Percentiles rank a stretch among this genome's conserved stretches.
Evolutionary conservation across 2,113 vertebrate species (phyloP).

Genomic region (Stigmatopora argus): DNA sequence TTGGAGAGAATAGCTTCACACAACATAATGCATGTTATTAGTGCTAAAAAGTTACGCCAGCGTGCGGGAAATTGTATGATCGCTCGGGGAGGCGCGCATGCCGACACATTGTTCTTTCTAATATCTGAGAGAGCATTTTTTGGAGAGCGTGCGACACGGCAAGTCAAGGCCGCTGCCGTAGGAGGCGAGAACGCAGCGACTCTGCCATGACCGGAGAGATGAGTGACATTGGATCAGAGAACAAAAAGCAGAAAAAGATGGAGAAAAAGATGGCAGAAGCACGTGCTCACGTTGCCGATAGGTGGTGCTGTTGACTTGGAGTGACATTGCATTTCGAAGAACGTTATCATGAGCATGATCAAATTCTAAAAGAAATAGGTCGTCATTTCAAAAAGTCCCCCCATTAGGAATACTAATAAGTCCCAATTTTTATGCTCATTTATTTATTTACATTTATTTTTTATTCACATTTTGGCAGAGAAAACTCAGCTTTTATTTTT

Average conservation of each 20-base stretch:
- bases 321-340: constrained; percentile 6
- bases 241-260: constrained; percentile 38
- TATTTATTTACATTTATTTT: no score
- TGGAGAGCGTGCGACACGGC: constrained; percentile 61
- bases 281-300: constrained; percentile 26
- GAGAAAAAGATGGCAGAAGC: not conserved
- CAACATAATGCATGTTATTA: no score
- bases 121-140: constrained; percentile 63
- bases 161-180: constrained; percentile 76
- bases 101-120: constrained; percentile 77
- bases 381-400: no score
- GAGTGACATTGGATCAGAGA: constrained; percentile 31
- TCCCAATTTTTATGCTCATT: no score
- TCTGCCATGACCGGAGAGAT: constrained; percentile 33
- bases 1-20: not conserved
- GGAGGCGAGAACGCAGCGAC: constrained; percentile 51
- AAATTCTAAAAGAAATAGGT: no score
- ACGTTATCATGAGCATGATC: no score
- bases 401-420: no score
- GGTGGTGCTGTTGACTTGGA: constrained; percentile 50
- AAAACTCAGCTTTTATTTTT: no score
- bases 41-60: not conserved
- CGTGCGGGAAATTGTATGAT: not conserved
- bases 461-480: no score
- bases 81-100: constrained; percentile 61